phyloP scores from a whole-genome alignment of 2,113 vertebrate genomes.

The Mastomys coucha region DNA sequence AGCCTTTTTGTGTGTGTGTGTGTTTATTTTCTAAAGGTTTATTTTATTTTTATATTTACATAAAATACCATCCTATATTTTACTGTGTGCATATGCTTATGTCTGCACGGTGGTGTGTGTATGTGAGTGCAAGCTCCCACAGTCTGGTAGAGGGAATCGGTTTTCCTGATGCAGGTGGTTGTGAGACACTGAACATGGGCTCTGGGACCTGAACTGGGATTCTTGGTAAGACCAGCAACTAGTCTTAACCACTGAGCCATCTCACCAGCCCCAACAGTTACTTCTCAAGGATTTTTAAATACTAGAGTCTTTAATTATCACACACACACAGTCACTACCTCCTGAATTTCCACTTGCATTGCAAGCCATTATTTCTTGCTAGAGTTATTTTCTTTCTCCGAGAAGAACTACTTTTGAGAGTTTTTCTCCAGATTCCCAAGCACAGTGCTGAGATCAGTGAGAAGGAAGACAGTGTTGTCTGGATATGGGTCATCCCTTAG shows the following conservation, averaged over 20 bases:
- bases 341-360: neutral
- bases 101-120: neutral
- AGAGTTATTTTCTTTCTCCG: conserved; percentile 50
- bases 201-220: neutral
- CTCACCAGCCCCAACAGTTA: neutral
- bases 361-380: neutral
- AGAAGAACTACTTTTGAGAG: conserved; percentile 40
- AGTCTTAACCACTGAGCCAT: neutral
- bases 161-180: neutral
- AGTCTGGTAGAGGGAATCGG: neutral
- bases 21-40: neutral
- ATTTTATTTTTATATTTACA: neutral
- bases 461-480: neutral
- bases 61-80: neutral
- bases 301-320: neutral
- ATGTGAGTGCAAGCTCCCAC: no score
- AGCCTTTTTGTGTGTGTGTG: no score
- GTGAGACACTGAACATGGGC: neutral
- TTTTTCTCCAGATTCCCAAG: neutral
- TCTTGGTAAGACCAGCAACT: neutral
- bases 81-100: neutral
- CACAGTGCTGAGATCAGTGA: conserved; percentile 20
- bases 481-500: neutral
- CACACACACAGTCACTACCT: neutral
- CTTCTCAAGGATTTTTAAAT: conserved; percentile 23